Evolutionary conservation across 2,113 vertebrate species (phyloP), one percentile per base, ranked within the genome.

Genomic region (Meriones unguiculatus): DNA sequence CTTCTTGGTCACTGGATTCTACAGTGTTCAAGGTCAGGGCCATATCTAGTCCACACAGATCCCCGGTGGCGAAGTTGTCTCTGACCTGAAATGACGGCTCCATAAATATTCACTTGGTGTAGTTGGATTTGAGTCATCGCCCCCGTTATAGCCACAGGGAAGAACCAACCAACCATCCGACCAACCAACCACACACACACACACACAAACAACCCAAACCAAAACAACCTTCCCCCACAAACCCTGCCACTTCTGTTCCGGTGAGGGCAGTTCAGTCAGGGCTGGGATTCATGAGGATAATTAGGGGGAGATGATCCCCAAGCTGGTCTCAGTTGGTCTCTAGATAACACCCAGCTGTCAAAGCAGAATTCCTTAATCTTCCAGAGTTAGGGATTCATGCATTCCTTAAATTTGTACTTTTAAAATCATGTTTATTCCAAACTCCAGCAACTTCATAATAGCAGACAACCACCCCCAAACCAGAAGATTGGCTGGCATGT

Each of bases 101-200:
- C 4, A 13, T 54, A 67, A 50, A 80, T 41, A 87, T 78, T 72
- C 54, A 78, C n/a, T 57, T 52, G 57, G 46, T 17, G 86, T 32
- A 67, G 62, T 38, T 81, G 89, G 30, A 82, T 90, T 86, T 95
- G 80, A 97, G 54, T 95, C 59, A 75, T 22, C 64, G 38, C 11
- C 81, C 73, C 7, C 62, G 12, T 69, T 70, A 54, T 20, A 87
- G 46, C 24, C 1, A 17, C 22, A 57, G 89, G 6, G 87, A 3
- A 5, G n/a, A 24, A 46, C 28, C 41, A 75, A 24, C 69, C 6
- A 73, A 38, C n/a, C 18, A 73, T n/a, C n/a, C n/a, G n/a, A 6
- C 1, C 57, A 57, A 57, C 15, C 10, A 14, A 57, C 15, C 12
- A 57, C 57, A 57, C 57, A 57, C 7, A 57, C 10, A 14, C 15